phyloP scores from a whole-genome alignment of 2,888 invertebrate genomes.

The Drosophila pseudotakahashii region DNA sequence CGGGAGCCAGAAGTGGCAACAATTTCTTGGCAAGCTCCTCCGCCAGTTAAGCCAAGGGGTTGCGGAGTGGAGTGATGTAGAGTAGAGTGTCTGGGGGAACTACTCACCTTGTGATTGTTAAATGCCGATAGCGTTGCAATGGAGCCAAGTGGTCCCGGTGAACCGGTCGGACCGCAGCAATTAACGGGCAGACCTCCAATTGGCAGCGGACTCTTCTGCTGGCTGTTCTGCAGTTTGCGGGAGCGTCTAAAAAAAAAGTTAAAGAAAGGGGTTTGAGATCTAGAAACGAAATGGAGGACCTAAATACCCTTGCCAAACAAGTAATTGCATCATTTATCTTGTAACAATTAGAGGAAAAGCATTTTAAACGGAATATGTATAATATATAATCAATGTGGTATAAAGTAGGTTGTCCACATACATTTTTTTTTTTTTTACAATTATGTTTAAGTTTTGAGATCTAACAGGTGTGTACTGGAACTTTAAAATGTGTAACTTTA shows the following conservation, averaged over 20 bases:
- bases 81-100: constrained; percentile 44
- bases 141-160: constrained; percentile 92
- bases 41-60: neutral
- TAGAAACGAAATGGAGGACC: constrained; percentile 4
- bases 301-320: constrained; percentile 28
- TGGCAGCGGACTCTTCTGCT: constrained; percentile 88
- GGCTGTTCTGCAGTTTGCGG: constrained; percentile 89
- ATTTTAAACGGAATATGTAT: neutral
- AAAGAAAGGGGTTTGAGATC: neutral
- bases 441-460: too few relatives aligned
- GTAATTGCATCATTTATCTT: constrained; percentile 14
- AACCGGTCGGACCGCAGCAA: constrained; percentile 92
- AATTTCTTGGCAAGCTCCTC: constrained; percentile 35
- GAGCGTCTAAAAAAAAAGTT: constrained; percentile 86
- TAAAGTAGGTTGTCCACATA: too few relatives aligned
- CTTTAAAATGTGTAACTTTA: too few relatives aligned
- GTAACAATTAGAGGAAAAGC: neutral
- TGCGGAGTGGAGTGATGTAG: neutral
- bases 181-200: constrained; percentile 91
- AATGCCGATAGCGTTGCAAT: constrained; percentile 93
- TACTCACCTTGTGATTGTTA: constrained; percentile 91
- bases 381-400: too few relatives aligned
- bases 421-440: too few relatives aligned
- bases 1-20: constrained; percentile 30
- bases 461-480: too few relatives aligned